phyloP scores from a whole-genome alignment of 2,888 invertebrate genomes.

The Eilema depressum region DNA sequence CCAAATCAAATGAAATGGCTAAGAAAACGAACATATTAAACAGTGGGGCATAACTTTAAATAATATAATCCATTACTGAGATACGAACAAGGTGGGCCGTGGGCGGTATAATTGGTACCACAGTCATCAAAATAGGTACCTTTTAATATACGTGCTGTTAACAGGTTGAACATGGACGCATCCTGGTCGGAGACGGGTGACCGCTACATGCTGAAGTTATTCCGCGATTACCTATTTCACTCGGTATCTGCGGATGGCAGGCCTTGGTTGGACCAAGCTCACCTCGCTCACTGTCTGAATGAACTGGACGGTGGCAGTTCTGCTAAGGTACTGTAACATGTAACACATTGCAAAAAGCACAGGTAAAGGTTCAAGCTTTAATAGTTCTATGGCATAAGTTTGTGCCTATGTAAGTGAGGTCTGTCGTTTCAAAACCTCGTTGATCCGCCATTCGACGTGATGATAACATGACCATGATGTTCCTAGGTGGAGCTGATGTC shows the following conservation, averaged over 20 bases:
- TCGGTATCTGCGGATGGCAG: slow-evolving; percentile 96
- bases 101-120: too few relatives aligned
- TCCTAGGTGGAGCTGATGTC: slow-evolving; percentile 96
- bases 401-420: too few relatives aligned
- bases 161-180: slow-evolving; percentile 96
- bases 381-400: too few relatives aligned
- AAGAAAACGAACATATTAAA: too few relatives aligned
- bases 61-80: too few relatives aligned
- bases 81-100: too few relatives aligned
- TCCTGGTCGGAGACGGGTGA: slow-evolving; percentile 99
- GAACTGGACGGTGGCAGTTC: slow-evolving; percentile 94
- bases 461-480: not conserved
- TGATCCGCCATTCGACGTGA: not conserved
- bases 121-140: too few relatives aligned
- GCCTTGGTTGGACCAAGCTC: slow-evolving; percentile 99
- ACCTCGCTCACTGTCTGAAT: slow-evolving; percentile 97
- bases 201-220: slow-evolving; percentile 98
- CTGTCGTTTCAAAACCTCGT: too few relatives aligned
- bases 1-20: too few relatives aligned
- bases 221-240: slow-evolving; percentile 99
- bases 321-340: slow-evolving; percentile 88
- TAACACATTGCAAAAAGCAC: not conserved
- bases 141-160: slow-evolving; percentile 32
- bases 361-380: not conserved
- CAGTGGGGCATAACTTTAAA: too few relatives aligned